phyloP scores from a whole-genome alignment of 2,113 vertebrate species.

The Cathartes aura region DNA sequence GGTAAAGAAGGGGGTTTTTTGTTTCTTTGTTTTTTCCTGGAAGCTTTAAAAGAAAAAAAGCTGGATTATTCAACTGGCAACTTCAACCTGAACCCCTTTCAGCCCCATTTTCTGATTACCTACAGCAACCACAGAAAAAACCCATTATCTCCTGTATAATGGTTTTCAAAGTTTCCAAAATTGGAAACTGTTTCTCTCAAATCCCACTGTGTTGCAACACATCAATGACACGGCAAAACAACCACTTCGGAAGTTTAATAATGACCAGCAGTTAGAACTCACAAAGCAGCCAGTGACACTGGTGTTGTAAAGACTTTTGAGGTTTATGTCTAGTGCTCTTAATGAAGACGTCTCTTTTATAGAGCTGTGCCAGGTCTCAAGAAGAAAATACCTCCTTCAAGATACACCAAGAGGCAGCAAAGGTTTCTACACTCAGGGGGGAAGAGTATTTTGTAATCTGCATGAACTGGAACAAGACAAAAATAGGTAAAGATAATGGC shows the following conservation, averaged over 20 bases:
- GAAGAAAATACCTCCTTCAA: not conserved
- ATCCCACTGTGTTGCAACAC: not conserved
- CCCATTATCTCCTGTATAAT: not conserved
- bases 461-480: not conserved
- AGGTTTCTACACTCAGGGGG: not conserved
- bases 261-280: not conserved
- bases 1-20: not conserved
- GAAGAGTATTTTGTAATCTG: not conserved
- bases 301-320: not conserved
- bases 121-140: not conserved
- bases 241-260: not conserved
- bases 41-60: constrained; percentile 6
- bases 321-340: not conserved
- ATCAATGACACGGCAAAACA: not conserved
- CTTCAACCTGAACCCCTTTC: not conserved
- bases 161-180: not conserved
- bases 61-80: not conserved
- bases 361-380: not conserved
- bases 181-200: not conserved
- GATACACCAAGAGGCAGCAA: not conserved
- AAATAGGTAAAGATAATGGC: not conserved
- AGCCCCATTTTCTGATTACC: not conserved
- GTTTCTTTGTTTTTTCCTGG: not conserved
- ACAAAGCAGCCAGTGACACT: not conserved
- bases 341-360: not conserved